A percentile compares a stretch with the other conserved stretches of the same genome.
These are phyloP conservation scores for Parauchenoglanis ngamensis DNA, from an alignment of 2,797 vertebrate genomes.

Conservation along the genomic window DNA sequence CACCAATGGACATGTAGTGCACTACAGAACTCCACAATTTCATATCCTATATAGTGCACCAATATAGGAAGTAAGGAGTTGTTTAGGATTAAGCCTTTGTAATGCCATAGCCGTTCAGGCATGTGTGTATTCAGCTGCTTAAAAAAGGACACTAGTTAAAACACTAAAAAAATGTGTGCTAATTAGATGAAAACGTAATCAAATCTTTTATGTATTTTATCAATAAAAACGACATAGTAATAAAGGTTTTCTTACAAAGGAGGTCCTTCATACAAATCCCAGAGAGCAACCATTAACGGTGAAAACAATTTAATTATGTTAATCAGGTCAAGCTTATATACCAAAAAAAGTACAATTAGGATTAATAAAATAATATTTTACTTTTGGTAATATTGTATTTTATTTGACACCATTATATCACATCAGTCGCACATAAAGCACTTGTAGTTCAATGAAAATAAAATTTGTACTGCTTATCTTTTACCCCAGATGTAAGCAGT, in stretches of 20 bases:
- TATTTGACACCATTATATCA: not conserved
- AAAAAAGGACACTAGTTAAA: conserved; percentile 13
- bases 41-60: not conserved
- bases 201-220: not conserved
- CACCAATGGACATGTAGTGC: not conserved
- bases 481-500: not conserved
- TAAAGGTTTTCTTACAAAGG: not conserved
- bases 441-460: not conserved
- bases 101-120: conserved; percentile 12
- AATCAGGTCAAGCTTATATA: not conserved
- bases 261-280: not conserved
- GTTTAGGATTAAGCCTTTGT: not conserved
- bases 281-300: not conserved
- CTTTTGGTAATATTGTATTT: not conserved
- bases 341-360: not conserved
- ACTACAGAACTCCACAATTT: not conserved
- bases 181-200: not conserved
- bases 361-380: not conserved
- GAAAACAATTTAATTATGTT: not conserved
- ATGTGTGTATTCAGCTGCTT: conserved; percentile 6
- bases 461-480: not conserved
- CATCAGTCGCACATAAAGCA: not conserved
- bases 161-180: not conserved
- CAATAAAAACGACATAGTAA: not conserved
- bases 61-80: not conserved